Percentiles rank a stretch among this genome's conserved stretches.
phyloP scores from a whole-genome alignment of 2,888 invertebrate genomes.

The Ligdia adustata region DNA sequence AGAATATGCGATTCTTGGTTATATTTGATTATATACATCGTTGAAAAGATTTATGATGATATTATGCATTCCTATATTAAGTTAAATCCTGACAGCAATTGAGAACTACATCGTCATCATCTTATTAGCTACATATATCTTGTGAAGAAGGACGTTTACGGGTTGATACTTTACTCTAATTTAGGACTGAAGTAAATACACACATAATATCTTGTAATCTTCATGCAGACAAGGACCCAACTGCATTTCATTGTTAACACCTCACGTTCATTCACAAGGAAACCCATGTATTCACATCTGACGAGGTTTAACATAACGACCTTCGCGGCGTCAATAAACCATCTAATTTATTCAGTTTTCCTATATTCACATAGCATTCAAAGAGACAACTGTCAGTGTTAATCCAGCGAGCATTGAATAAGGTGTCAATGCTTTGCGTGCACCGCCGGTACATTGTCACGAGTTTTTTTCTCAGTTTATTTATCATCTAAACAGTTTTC shows the following conservation, averaged over 20 bases:
- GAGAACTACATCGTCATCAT: too few relatives aligned
- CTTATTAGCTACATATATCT: too few relatives aligned
- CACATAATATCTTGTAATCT: neutral
- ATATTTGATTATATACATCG: too few relatives aligned
- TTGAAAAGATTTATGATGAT: too few relatives aligned
- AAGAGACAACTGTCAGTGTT: conserved; percentile 27
- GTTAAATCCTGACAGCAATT: too few relatives aligned
- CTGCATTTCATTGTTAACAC: conserved; percentile 6
- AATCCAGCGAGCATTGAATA: conserved; percentile 8
- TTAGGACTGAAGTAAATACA: neutral
- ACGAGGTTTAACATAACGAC: conserved; percentile 59
- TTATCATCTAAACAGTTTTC: neutral
- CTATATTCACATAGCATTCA: conserved; percentile 34
- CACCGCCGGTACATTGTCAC: neutral
- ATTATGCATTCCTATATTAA: too few relatives aligned
- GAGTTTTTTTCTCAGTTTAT: neutral
- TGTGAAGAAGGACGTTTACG: too few relatives aligned
- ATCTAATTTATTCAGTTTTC: conserved; percentile 54
- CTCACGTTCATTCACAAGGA: conserved; percentile 46
- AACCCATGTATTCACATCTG: conserved; percentile 50
- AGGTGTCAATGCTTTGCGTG: conserved; percentile 4
- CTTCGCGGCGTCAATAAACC: conserved; percentile 50
- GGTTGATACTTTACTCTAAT: too few relatives aligned
- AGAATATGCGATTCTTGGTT: too few relatives aligned
- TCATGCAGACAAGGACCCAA: conserved; percentile 2